Evolutionary conservation across 2,113 vertebrate genomes (phyloP).

Genomic region (Dolichallabes microphthalmus): DNA sequence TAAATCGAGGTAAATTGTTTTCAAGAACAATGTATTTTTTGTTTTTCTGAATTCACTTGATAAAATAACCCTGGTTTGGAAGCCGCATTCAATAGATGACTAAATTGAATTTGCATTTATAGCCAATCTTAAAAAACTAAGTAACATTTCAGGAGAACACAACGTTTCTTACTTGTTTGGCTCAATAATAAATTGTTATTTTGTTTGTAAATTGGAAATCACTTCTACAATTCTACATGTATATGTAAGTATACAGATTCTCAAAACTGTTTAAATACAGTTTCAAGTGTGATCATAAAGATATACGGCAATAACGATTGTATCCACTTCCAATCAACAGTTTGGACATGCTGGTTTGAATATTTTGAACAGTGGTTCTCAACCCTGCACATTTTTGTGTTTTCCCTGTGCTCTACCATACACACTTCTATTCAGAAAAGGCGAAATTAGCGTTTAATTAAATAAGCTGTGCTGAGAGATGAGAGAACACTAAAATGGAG

Average conservation of each 20-base stretch:
- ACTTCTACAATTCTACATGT: neutral
- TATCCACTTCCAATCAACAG: neutral
- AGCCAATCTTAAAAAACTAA: neutral
- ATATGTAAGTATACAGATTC: neutral
- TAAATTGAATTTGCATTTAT: neutral
- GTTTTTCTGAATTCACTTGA: neutral
- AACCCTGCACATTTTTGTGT: no score
- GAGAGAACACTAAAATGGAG: no score
- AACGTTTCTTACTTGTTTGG: neutral
- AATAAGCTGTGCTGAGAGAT: no score
- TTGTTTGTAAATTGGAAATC: neutral
- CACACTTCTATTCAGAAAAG: no score
- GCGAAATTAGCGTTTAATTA: no score
- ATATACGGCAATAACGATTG: constrained; percentile 22
- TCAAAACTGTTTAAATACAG: constrained; percentile 7
- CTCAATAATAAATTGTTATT: neutral
- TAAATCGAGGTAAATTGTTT: constrained; percentile 13
- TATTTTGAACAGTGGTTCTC: no score
- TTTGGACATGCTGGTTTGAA: constrained; percentile 3
- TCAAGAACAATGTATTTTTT: neutral
- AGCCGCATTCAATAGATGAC: neutral
- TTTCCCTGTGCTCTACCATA: no score
- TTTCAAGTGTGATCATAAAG: neutral
- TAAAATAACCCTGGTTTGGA: neutral
- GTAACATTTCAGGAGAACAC: neutral